These are phyloP conservation scores for Lagopus muta DNA, from an alignment of 2,113 vertebrate genomes.

Conservation along the genomic window DNA sequence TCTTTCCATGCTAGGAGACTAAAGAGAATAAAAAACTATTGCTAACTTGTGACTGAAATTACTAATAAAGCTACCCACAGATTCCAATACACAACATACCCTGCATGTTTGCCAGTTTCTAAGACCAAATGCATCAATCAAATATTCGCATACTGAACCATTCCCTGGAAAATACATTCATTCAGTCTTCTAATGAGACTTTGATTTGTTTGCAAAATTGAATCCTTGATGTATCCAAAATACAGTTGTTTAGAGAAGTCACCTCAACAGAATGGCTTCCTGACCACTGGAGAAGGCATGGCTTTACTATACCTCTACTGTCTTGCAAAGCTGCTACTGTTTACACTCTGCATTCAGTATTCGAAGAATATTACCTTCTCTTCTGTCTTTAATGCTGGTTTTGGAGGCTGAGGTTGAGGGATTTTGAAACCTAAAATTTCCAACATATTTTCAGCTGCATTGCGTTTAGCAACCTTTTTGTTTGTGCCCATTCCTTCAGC, in stretches of 20 bases:
- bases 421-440: slow-evolving; percentile 97
- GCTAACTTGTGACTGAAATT: background rate
- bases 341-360: background rate
- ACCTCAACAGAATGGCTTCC: background rate
- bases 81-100: background rate
- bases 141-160: background rate
- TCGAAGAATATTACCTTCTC: slow-evolving; percentile 85
- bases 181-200: background rate
- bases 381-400: slow-evolving; percentile 95
- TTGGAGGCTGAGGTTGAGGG: slow-evolving; percentile 92
- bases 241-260: background rate
- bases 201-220: background rate
- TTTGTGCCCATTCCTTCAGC: slow-evolving; percentile 95
- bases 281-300: background rate
- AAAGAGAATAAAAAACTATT: background rate
- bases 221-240: background rate
- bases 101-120: background rate
- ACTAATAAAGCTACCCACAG: background rate
- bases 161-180: background rate
- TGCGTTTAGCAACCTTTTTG: slow-evolving; percentile 98
- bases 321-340: background rate
- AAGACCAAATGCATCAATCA: background rate
- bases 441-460: slow-evolving; percentile 97
- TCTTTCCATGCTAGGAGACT: background rate
- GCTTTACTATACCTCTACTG: background rate